Conservation (phyloP, 2,113 vertebrate genomes). For the Corvus moneduloides region DNA sequence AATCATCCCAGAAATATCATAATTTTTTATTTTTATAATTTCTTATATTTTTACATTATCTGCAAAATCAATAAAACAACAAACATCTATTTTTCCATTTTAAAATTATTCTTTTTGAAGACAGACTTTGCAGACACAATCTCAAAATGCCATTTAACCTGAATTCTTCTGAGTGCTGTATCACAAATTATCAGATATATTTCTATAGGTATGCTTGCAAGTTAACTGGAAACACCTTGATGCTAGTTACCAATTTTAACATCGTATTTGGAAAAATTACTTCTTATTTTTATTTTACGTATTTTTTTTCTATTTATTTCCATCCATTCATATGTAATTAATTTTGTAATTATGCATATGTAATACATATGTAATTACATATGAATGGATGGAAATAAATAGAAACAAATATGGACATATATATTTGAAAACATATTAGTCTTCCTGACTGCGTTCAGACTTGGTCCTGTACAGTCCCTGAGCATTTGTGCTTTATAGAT, state of each 20-base stretch:
- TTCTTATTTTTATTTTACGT: background rate
- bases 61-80: background rate
- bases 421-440: background rate
- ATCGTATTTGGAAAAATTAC: background rate
- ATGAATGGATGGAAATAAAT: background rate
- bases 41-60: background rate
- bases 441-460: background rate
- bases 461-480: background rate
- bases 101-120: background rate
- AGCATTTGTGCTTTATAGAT: background rate
- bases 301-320: too few relatives aligned
- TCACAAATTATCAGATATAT: background rate
- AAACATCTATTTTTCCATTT: background rate
- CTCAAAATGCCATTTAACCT: background rate
- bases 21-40: background rate
- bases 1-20: fast-evolving
- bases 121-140: background rate
- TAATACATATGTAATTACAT: too few relatives aligned
- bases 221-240: background rate
- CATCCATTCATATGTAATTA: too few relatives aligned
- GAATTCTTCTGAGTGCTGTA: background rate
- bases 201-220: background rate
- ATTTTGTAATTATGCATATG: too few relatives aligned
- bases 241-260: background rate
- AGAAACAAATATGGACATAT: fast-evolving